These are phyloP conservation scores for Ylistrum balloti DNA, from an alignment of 1,140 invertebrate genomes.

Conservation along the genomic window DNA sequence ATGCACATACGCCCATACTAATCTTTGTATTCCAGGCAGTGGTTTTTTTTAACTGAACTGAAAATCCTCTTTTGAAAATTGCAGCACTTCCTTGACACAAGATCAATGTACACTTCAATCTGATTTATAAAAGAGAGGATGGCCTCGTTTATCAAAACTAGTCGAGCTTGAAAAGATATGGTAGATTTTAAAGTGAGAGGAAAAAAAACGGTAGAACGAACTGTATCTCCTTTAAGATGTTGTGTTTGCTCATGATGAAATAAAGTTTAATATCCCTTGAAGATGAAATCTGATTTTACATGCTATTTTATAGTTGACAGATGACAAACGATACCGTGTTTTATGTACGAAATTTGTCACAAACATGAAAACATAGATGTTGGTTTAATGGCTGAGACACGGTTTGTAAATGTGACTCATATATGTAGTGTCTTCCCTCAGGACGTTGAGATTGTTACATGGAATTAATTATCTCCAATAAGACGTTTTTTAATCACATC, in stretches of 20 bases:
- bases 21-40: background rate
- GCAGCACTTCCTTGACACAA: background rate
- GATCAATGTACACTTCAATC: background rate
- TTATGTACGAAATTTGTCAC: background rate
- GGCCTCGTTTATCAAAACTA: slow-evolving; percentile 29
- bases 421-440: background rate
- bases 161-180: slow-evolving; percentile 23
- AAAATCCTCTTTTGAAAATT: background rate
- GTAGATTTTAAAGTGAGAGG: background rate
- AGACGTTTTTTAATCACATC: too few species aligned
- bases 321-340: slow-evolving; percentile 1
- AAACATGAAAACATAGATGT: background rate
- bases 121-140: background rate
- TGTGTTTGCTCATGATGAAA: background rate
- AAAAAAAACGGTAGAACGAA: background rate
- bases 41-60: background rate
- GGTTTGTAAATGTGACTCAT: background rate
- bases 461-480: background rate
- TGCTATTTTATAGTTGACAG: background rate
- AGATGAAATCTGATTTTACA: slow-evolving; percentile 35
- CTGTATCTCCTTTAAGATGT: background rate
- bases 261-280: slow-evolving; percentile 35
- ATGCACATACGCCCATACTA: background rate
- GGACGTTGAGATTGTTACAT: background rate
- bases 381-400: background rate